These are phyloP conservation scores for Amazona guildingii DNA, from an alignment of 2,113 vertebrate species.

Conservation along the genomic window DNA sequence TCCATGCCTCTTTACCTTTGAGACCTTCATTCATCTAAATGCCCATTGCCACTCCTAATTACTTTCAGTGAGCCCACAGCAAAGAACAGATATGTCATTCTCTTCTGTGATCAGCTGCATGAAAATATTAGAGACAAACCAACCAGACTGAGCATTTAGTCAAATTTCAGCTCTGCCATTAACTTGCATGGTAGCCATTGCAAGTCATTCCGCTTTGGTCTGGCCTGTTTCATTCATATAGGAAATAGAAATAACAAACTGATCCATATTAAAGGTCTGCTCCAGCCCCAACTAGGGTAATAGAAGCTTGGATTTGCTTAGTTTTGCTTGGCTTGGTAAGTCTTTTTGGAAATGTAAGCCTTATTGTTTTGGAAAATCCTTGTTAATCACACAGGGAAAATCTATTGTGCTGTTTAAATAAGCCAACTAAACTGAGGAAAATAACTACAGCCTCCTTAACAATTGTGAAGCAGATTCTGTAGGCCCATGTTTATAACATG, in stretches of 20 bases:
- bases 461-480: background rate
- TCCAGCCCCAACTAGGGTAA: background rate
- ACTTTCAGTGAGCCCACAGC: background rate
- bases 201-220: background rate
- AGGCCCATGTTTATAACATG: background rate
- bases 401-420: background rate
- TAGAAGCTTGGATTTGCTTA: background rate
- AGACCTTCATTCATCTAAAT: constrained; percentile 30
- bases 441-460: background rate
- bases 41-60: constrained; percentile 17
- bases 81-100: background rate
- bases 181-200: background rate
- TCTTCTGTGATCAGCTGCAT: background rate
- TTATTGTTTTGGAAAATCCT: constrained; percentile 17
- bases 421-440: background rate
- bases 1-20: background rate
- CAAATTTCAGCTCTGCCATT: background rate
- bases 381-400: background rate
- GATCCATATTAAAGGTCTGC: background rate
- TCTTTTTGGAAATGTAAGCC: background rate
- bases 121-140: background rate
- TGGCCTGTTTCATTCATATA: background rate
- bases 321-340: background rate
- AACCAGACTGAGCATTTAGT: background rate
- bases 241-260: constrained; percentile 12